These are phyloP conservation scores for Zaprionus africanus DNA, from an alignment of 1,140 invertebrate species.

Conservation along the genomic window DNA sequence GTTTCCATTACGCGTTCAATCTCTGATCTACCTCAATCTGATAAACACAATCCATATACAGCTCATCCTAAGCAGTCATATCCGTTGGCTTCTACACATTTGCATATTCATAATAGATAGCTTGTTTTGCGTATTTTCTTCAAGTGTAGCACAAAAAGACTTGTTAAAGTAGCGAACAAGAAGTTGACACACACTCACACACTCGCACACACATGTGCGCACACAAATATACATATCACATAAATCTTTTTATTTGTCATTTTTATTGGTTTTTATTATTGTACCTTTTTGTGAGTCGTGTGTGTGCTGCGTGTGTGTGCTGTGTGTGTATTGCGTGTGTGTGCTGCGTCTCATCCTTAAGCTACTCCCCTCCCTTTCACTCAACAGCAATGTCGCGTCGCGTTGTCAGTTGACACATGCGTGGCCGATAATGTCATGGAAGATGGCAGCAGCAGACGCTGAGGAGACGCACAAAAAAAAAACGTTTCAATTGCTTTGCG, in stretches of 20 bases:
- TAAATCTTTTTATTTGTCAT: conserved; percentile 83
- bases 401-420: conserved; percentile 74
- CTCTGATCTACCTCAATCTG: conserved; percentile 4
- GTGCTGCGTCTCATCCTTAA: neutral
- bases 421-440: conserved; percentile 74
- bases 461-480: conserved; percentile 45
- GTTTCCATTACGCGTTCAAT: neutral
- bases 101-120: conserved; percentile 7
- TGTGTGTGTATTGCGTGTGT: neutral
- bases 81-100: neutral
- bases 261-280: conserved; percentile 83
- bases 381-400: conserved; percentile 10
- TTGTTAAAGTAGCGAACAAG: conserved; percentile 51
- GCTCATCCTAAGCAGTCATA: neutral
- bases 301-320: neutral
- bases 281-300: conserved; percentile 62
- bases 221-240: conserved; percentile 60
- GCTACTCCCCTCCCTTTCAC: neutral
- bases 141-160: conserved; percentile 26
- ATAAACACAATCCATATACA: neutral
- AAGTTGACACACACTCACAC: conserved; percentile 40
- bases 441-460: conserved; percentile 18
- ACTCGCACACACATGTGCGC: conserved; percentile 34
- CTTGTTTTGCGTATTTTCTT: conserved; percentile 19
- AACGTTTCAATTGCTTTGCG: conserved; percentile 56